These are phyloP conservation scores for Callipepla squamata DNA, from an alignment of 2,113 vertebrate genomes.

Conservation along the genomic window DNA sequence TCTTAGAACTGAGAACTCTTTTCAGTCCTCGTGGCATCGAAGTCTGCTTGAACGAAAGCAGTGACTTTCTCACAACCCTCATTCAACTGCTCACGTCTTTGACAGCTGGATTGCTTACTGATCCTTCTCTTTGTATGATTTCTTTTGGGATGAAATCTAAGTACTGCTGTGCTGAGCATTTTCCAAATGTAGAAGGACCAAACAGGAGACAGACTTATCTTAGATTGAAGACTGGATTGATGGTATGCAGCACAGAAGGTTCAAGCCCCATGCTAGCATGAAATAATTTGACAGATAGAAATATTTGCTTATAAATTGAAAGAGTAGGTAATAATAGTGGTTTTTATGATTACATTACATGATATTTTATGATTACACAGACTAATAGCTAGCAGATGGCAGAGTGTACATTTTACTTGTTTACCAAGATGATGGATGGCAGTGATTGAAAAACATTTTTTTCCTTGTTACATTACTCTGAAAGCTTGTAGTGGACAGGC, in stretches of 20 bases:
- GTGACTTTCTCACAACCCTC: background rate
- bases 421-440: slow-evolving; percentile 45
- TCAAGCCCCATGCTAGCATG: slow-evolving; percentile 16
- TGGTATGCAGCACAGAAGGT: background rate
- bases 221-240: background rate
- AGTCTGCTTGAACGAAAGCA: background rate
- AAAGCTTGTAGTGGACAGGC: slow-evolving; percentile 43
- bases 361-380: slow-evolving; percentile 65
- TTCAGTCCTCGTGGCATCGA: background rate
- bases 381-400: slow-evolving; percentile 66
- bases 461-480: slow-evolving; percentile 28
- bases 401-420: slow-evolving; percentile 40
- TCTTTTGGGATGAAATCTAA: slow-evolving; percentile 25
- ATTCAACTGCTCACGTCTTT: background rate
- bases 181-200: background rate
- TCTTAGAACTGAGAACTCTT: background rate
- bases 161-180: background rate
- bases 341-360: slow-evolving; percentile 62
- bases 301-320: slow-evolving; percentile 63
- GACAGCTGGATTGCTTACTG: background rate
- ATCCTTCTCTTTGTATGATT: background rate
- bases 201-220: background rate
- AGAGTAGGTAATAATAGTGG: slow-evolving; percentile 61
- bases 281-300: slow-evolving; percentile 53
- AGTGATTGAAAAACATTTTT: slow-evolving; percentile 54